Base-by-base conservation (phyloP, 2,113 vertebrate species). In the Regulus satrapa region DNA sequence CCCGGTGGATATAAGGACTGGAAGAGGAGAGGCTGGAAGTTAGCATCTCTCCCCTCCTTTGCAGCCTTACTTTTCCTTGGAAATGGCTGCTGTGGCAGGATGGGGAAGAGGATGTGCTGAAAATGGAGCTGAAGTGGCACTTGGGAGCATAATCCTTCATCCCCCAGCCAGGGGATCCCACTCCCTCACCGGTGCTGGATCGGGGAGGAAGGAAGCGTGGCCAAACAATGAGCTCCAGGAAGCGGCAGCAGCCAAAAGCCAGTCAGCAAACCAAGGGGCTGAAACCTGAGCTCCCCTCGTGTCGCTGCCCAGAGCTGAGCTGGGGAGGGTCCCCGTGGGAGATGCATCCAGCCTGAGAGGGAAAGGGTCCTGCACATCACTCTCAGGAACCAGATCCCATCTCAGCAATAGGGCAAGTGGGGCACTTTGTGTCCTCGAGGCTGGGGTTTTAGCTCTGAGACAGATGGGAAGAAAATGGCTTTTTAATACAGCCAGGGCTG, bases 401-500 rank as follows among this genome's bases (percentile, higher is more conserved):
- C 18, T 56, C 66, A 29, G 49, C 18, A 36, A 21, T 0, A 9
- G 43, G 34, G 26, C 59, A 59, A 31, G 29, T 1, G 36, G 48
- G 28, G 29, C 31, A 43, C 3, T 0, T 4, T 12, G 4, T 17
- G 24, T 10, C 61, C 43, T 18, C 1, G 1, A 12, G 12, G 4
- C 7, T 31, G 34, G 13, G 19, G 7, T 31, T 74, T 75, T 34
- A 38, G 62, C 52, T 79, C 41, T 46, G 81, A 31, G n/a, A 26
- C 8, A 40, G 34, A 21, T 34, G 12, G 36, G 75, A 23, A 66
- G 46, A 69, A 82, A 78, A 69, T 2, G 16, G 4, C 5, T 56
- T 64, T 81, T 61, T 25, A 41, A 66, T 69, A 46, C 31, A 61
- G 19, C 5, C 2, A 10, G 17, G 8, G 6, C 29, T 61, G n/a